Base-by-base conservation (phyloP, 2,113 vertebrate genomes). In the Otis tarda region DNA sequence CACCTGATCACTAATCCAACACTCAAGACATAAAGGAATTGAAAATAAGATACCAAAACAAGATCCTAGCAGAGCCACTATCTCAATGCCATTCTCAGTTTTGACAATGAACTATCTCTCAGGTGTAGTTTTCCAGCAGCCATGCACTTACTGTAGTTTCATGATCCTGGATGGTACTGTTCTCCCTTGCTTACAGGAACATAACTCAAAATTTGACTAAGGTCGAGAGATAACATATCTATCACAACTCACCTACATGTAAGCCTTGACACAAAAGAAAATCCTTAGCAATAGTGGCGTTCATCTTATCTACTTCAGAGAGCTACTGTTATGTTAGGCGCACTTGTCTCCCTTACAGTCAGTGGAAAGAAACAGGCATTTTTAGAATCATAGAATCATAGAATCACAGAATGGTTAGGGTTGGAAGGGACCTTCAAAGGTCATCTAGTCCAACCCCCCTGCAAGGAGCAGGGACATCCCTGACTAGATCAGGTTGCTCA, bases 241-340 rank as follows among this genome's bases (percentile, higher is more conserved):
- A 4, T 21, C 35, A 15, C 43, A 75, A 68, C 17, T 28, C 25
- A 50, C 6, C 30, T 45, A 45, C 1, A 2, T 0, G 2, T 30
- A 25, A 77, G 17, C 9, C 61, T 55, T 39, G 2, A 79, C 86
- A 37, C 23, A 37, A 43, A 13, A 84, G 5, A 53, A 83, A 79
- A 22, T 31, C 49, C 5, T 30, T 21, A 55, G 8, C 39, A 56
- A 73, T 15, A 33, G 33, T 14, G 33, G 0, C 8, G n/a, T 41
- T 67, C 33, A 27, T 4, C 25, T 22, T 22, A 12, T 43, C 41
- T 65, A 57, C 45, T 53, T 65, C 16, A 65, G 15, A 27, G 10
- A 67, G 4, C 10, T 37, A 5, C 31, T 24, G 6, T 24, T 30
- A 7, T 18, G 7, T 39, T 28, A 23, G 7, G 31, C 64, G 67